Percentiles rank a stretch among this genome's conserved stretches.
Evolutionary conservation across 1,140 invertebrate species (phyloP).

Genomic region (Orchestia grillus): DNA sequence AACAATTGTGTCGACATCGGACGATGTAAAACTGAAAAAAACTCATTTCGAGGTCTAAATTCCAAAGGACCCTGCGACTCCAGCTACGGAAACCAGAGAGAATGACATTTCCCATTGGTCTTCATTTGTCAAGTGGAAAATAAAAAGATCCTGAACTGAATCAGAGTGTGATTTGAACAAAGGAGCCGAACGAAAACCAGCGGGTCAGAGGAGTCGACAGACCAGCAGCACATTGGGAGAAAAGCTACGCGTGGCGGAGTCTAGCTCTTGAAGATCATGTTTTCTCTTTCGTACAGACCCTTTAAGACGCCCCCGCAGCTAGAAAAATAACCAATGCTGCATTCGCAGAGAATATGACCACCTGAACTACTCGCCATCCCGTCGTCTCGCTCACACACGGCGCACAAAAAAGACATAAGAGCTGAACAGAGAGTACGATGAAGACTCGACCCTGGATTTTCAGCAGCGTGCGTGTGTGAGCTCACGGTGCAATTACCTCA

Average conservation of each 20-base stretch:
- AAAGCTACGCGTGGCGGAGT: not conserved
- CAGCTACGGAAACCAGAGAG: not conserved
- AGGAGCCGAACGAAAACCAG: not conserved
- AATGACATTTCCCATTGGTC: not conserved
- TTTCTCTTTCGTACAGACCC: not conserved
- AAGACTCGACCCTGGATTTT: too few relatives aligned
- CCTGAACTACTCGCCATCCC: too few relatives aligned
- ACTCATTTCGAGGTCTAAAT: not conserved
- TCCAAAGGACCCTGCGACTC: not conserved
- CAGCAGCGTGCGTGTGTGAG: too few relatives aligned
- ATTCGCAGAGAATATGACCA: not conserved
- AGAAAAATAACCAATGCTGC: not conserved
- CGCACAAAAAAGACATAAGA: too few relatives aligned
- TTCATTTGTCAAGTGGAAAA: not conserved
- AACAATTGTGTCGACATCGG: not conserved
- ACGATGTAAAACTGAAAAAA: not conserved
- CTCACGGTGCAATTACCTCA: too few relatives aligned
- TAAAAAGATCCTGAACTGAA: not conserved
- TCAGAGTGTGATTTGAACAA: not conserved
- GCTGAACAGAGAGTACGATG: too few relatives aligned
- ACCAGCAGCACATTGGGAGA: not conserved
- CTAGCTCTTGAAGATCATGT: too few relatives aligned
- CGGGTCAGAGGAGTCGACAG: not conserved
- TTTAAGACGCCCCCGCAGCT: not conserved
- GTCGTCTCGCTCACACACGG: too few relatives aligned